Evolutionary conservation across 2,113 vertebrate species (phyloP).

Genomic region (Axis porcinus): DNA sequence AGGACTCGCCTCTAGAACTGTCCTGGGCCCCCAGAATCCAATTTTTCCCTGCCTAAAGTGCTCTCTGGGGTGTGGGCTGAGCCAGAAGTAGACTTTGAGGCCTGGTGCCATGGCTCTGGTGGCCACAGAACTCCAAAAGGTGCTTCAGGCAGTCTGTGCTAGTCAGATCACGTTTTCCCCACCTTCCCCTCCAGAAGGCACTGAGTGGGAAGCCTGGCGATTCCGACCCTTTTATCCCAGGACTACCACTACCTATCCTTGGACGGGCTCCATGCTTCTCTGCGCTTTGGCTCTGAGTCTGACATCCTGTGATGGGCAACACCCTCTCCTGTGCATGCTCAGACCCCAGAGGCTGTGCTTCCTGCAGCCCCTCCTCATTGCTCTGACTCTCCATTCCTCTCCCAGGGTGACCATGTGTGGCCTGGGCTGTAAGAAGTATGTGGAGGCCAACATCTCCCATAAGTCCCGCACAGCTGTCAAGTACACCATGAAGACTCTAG

Average conservation of each 20-base stretch:
- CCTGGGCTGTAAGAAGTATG: constrained; percentile 96
- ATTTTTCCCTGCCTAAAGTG: not conserved
- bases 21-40: not conserved
- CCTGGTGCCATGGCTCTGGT: not conserved
- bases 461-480: constrained; percentile 97
- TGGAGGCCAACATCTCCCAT: constrained; percentile 98
- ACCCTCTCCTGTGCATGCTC: not conserved
- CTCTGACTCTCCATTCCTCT: not conserved
- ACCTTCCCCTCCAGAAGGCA: not conserved
- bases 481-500: constrained; percentile 98
- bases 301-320: not conserved
- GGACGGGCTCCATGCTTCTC: not conserved
- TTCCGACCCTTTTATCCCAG: not conserved
- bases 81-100: not conserved
- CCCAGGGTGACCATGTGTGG: constrained; percentile 95
- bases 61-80: not conserved
- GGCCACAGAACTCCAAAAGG: not conserved
- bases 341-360: not conserved
- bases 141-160: not conserved
- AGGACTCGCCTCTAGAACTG: not conserved
- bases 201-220: not conserved
- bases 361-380: not conserved
- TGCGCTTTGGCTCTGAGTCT: not conserved
- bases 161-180: not conserved
- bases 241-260: not conserved